Conservation (phyloP, 53 echinoderm and acorn worm species). For the Astropecten irregularis region DNA sequence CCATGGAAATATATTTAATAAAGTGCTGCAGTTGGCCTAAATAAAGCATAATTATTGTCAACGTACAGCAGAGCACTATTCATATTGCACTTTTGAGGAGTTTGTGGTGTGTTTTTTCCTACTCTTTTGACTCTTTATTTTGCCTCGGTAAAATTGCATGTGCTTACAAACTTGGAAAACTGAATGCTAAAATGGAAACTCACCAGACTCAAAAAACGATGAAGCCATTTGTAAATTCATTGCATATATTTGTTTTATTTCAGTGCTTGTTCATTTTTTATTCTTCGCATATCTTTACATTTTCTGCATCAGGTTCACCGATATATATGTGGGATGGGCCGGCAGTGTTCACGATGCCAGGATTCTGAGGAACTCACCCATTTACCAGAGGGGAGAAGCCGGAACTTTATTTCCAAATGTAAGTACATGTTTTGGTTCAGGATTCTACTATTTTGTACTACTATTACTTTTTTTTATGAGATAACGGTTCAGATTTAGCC, state of each 20-base stretch:
- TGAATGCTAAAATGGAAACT: too few relatives aligned
- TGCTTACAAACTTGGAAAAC: too few relatives aligned
- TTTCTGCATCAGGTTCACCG: background rate
- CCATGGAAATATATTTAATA: too few relatives aligned
- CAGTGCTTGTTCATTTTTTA: background rate
- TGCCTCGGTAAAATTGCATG: too few relatives aligned
- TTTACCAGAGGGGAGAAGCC: background rate
- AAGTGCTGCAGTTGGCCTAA: background rate
- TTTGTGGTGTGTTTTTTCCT: too few relatives aligned
- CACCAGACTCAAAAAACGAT: too few relatives aligned
- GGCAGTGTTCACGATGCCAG: conserved; percentile 34
- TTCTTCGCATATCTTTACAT: background rate
- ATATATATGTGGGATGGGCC: conserved; percentile 10
- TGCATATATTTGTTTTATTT: background rate
- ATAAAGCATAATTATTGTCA: too few relatives aligned
- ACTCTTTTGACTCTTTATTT: background rate
- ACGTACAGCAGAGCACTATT: too few relatives aligned
- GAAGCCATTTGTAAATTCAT: background rate
- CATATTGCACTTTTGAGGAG: too few relatives aligned
- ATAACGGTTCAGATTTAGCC: too few relatives aligned
- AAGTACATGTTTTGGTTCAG: background rate
- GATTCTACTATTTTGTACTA: background rate
- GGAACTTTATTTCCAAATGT: conserved; percentile 34
- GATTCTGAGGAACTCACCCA: conserved; percentile 1
- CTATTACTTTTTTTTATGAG: background rate